These are phyloP conservation scores for Hippasteria phrygiana DNA, from an alignment of 53 echinoderm and acorn worm genomes.

Conservation along the genomic window DNA sequence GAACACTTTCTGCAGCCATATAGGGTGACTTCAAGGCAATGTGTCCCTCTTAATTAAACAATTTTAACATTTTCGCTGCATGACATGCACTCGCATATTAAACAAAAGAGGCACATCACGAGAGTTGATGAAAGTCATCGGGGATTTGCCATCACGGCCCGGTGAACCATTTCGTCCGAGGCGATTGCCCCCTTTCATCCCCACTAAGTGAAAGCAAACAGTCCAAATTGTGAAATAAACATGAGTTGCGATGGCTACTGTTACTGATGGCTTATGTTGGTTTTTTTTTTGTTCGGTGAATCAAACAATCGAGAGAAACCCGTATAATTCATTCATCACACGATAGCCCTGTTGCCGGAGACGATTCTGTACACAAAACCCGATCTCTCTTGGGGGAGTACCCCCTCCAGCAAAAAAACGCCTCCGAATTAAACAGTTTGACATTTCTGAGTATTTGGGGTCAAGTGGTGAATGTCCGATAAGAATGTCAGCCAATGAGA, in stretches of 20 bases:
- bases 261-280: background rate
- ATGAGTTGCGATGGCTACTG: background rate
- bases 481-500: background rate
- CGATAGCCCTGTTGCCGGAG: background rate
- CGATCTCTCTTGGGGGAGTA: constrained; percentile 14
- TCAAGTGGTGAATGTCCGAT: background rate
- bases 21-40: too few species aligned
- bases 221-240: constrained; percentile 13
- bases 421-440: constrained; percentile 33
- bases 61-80: too few species aligned
- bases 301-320: background rate
- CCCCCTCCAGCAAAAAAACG: too few species aligned
- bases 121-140: background rate
- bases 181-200: background rate
- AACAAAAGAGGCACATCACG: background rate
- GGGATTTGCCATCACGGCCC: background rate
- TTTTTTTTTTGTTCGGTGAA: background rate
- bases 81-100: too few species aligned
- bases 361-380: constrained; percentile 9
- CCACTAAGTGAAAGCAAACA: constrained; percentile 14
- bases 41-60: too few species aligned
- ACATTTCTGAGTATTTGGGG: constrained; percentile 40
- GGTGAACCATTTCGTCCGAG: background rate
- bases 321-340: constrained; percentile 51
- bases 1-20: too few species aligned